Base-by-base conservation (phyloP, 2,113 vertebrate genomes). In the Calyptommatus sinebrachiatus region DNA sequence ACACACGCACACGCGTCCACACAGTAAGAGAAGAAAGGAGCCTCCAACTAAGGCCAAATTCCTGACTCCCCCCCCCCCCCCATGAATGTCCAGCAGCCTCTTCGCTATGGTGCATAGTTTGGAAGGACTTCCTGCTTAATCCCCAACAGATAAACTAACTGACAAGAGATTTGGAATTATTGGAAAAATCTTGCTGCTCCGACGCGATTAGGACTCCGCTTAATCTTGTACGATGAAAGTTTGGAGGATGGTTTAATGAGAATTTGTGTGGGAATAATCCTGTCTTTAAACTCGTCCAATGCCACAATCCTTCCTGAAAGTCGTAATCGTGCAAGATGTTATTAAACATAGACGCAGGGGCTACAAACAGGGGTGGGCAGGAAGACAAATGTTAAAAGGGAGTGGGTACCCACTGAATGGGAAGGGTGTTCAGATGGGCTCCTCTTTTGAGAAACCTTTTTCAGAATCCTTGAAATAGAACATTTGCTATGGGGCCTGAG, bases 221-320 rank as follows among this genome's bases (percentile, higher is more conserved):
- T 81, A 81, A 81, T 81, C 79, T 75, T 61, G 65, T 60, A 18
- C 79, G 60, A 75, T 11, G 65, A 81, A 50, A 53, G 65, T 75
- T 75, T 46, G 72, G 72, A 65, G 71, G 79, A 75, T 74, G 79
- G 79, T 61, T 81, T 81, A 81, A 81, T 81, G 79, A 81, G 79
- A 81, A 74, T 81, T 81, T 81, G 35, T 20, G 72, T 8, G 61
- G 65, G 65, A 60, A 46, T 81, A 81, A 81, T 75, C 79, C 63
- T 69, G 72, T 81, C 35, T 46, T 75, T 81, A 75, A 69, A 81
- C 72, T 81, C 65, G 41, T 75, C 73, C 50, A 63, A 21, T 29
- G 21, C 53, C 61, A 48, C 66, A 81, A 75, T 81, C 72, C 73
- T 61, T 72, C 53, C 35, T 14, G 66, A 41, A 78, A 81, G 72